Evolutionary conservation across 2,113 vertebrate species (phyloP).

Genomic region (Oophaga pumilio): DNA sequence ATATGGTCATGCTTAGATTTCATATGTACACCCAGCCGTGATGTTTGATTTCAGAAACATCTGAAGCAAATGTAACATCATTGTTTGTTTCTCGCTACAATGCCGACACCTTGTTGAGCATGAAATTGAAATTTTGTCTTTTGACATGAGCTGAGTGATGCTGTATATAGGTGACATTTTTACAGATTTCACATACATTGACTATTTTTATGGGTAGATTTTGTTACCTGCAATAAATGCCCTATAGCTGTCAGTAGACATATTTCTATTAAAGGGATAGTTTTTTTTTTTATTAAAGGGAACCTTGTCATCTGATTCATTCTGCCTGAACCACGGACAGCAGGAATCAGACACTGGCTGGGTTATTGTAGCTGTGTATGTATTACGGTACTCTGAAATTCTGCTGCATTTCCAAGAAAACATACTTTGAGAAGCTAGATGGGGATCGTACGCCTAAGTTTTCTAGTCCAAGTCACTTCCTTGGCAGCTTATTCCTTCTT

Average conservation of each 20-base stretch:
- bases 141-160: slow-evolving; percentile 36
- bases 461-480: too few species aligned
- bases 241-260: background rate
- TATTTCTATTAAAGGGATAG: background rate
- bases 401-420: too few species aligned
- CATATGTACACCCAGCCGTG: background rate
- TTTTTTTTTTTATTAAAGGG: background rate
- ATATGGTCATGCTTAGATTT: slow-evolving; percentile 6
- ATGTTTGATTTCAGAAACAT: slow-evolving; percentile 27
- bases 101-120: slow-evolving; percentile 43
- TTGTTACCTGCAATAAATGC: slow-evolving; percentile 2
- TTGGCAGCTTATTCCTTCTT: too few species aligned
- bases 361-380: too few species aligned
- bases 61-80: slow-evolving; percentile 22
- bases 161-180: slow-evolving; percentile 7
- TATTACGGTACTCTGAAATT: too few species aligned
- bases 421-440: too few species aligned
- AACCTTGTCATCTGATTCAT: too few species aligned
- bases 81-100: slow-evolving; percentile 33
- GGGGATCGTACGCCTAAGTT: too few species aligned
- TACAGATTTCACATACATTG: slow-evolving; percentile 5
- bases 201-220: background rate
- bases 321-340: too few species aligned
- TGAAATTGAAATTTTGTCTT: slow-evolving; percentile 47
- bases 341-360: too few species aligned